Percentiles rank a stretch among this genome's conserved stretches.
phyloP scores from a whole-genome alignment of 2,797 vertebrate genomes.

The Delichon dasypus region DNA sequence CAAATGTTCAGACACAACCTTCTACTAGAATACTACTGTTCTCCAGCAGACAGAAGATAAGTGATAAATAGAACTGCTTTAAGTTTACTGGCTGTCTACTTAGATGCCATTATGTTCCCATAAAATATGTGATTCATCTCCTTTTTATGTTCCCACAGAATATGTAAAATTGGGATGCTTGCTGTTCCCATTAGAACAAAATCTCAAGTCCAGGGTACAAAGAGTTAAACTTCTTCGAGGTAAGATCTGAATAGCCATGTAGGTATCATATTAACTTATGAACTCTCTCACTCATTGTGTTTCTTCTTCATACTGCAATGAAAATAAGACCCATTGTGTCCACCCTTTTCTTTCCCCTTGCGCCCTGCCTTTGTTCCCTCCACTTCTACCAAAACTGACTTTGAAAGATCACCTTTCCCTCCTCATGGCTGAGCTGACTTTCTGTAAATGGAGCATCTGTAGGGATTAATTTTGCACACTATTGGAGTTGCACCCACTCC shows the following conservation, averaged over 20 bases:
- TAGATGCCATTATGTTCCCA: neutral
- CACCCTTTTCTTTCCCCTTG: rapidly evolving
- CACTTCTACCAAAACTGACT: neutral
- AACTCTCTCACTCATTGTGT: neutral
- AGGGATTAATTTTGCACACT: rapidly evolving
- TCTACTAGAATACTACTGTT: neutral
- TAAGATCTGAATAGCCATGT: neutral
- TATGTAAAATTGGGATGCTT: neutral
- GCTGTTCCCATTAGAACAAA: neutral
- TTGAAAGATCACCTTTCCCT: neutral
- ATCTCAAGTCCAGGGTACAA: neutral
- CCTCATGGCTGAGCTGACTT: neutral
- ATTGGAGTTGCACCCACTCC: neutral
- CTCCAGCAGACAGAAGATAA: neutral
- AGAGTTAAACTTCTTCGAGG: neutral
- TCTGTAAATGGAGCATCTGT: neutral
- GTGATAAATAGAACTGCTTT: neutral
- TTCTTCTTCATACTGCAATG: neutral
- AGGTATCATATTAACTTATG: neutral
- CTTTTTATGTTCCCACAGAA: neutral
- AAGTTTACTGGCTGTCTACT: neutral
- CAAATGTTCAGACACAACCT: neutral
- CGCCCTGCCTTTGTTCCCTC: neutral
- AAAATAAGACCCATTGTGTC: neutral
- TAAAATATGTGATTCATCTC: neutral